Base-by-base conservation (phyloP, 2,113 vertebrate species). In the Pteropus alecto region DNA sequence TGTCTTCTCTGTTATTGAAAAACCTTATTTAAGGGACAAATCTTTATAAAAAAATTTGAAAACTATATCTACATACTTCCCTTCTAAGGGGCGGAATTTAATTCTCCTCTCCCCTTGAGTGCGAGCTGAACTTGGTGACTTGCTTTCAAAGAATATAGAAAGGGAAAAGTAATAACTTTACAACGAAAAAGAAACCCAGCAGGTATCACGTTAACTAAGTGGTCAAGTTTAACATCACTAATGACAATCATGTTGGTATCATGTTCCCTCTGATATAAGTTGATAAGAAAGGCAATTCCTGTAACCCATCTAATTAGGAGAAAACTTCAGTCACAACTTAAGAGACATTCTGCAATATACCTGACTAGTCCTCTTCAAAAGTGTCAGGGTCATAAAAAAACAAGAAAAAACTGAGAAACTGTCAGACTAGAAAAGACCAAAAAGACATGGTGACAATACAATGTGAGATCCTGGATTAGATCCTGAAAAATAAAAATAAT, bases 1-100 rank as follows among this genome's bases (percentile, higher is more conserved):
- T 56, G 43, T 89, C 86, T 86, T 93, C 30, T 61, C 24, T 95
- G 11, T 67, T 65, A 67, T 56, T 96, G 35, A 77, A 90, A 91
- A 83, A 12, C 7, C 13, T 3, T 95, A 71, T 79, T 58, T 82
- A 56, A 60, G 56, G 26, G 7, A 87, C 24, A 89, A 56, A 74
- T 63, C 30, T 77, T 95, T 87, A 33, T 30, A 24, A 18, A 85
- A 96, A 24, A 87, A 88, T 77, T 93, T 70, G 26, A 58, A 67
- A 82, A 93, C 41, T 60, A 21, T 67, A 76, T 74, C 14, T 43
- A 92, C 68, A 79, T 58, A 87, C 16, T 76, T 22, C 0, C 4
- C 22, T 77, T 87, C 24, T 76, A 65, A 11, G 21, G 76, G 21
- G 11, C 28, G 5, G 7, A 65, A 5, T 56, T 93, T 73, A 70